phyloP scores from a whole-genome alignment of 1,140 invertebrate genomes.

The Panulirus ornatus region DNA sequence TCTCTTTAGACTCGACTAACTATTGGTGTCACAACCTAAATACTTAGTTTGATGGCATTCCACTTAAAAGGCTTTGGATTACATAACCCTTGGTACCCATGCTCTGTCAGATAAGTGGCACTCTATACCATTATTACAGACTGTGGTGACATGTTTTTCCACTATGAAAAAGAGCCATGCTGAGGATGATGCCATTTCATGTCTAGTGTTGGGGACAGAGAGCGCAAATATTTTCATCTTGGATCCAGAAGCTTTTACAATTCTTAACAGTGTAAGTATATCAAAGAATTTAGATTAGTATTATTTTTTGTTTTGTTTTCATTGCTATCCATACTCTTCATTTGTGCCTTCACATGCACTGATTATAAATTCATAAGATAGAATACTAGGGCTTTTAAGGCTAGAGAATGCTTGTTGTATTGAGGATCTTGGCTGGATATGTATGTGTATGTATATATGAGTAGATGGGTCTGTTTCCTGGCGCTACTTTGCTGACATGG shows the following conservation, averaged over 20 bases:
- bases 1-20: too few relatives aligned
- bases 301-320: background rate
- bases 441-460: too few relatives aligned
- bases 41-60: too few relatives aligned
- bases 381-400: too few relatives aligned
- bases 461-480: too few relatives aligned
- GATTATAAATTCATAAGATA: too few relatives aligned
- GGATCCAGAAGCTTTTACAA: constrained; percentile 91
- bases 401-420: too few relatives aligned
- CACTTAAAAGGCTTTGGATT: background rate
- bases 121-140: constrained; percentile 77
- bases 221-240: constrained; percentile 89
- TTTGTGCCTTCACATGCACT: too few relatives aligned
- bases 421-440: too few relatives aligned
- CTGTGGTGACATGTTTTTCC: constrained; percentile 88
- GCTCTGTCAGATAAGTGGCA: background rate
- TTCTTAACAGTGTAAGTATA: constrained; percentile 81
- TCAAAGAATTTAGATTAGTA: background rate
- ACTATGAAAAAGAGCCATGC: constrained; percentile 87
- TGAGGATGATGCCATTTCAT: constrained; percentile 88
- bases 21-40: too few relatives aligned
- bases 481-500: too few relatives aligned
- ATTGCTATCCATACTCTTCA: background rate
- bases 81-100: background rate
- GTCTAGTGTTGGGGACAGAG: constrained; percentile 93